These are phyloP conservation scores for Ischnura elegans DNA, from an alignment of 2,888 invertebrate species.

Conservation along the genomic window DNA sequence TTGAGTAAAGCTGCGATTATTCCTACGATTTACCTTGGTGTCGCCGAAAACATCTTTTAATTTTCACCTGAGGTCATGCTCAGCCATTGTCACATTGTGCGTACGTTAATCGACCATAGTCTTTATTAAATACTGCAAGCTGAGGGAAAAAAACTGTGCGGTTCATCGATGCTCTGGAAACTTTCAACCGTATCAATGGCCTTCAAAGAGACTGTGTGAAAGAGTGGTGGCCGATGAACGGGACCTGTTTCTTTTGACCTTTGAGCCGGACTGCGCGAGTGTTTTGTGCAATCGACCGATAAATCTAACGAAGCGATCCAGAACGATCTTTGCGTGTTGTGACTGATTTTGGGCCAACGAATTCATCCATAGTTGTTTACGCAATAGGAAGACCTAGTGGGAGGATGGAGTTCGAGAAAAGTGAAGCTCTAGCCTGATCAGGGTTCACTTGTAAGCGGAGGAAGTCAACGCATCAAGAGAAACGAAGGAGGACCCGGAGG, in stretches of 20 bases:
- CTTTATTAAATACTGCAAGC: too few species aligned
- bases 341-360: background rate
- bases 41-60: too few species aligned
- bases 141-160: too few species aligned
- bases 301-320: too few species aligned
- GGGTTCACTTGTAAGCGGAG: background rate
- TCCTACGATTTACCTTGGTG: too few species aligned
- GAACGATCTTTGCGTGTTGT: too few species aligned
- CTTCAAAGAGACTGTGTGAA: background rate
- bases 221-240: background rate
- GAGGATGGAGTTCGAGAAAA: background rate
- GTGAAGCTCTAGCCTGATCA: background rate
- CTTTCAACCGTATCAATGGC: too few species aligned
- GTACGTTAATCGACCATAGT: too few species aligned
- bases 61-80: too few species aligned
- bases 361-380: background rate
- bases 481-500: background rate
- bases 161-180: too few species aligned
- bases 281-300: background rate
- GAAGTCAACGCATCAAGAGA: background rate
- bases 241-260: background rate
- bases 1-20: too few species aligned
- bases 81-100: too few species aligned
- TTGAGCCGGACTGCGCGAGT: background rate
- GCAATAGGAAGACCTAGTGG: background rate